Base-by-base conservation (phyloP, 2,888 invertebrate species). In the Leptogaster cylindrica region DNA sequence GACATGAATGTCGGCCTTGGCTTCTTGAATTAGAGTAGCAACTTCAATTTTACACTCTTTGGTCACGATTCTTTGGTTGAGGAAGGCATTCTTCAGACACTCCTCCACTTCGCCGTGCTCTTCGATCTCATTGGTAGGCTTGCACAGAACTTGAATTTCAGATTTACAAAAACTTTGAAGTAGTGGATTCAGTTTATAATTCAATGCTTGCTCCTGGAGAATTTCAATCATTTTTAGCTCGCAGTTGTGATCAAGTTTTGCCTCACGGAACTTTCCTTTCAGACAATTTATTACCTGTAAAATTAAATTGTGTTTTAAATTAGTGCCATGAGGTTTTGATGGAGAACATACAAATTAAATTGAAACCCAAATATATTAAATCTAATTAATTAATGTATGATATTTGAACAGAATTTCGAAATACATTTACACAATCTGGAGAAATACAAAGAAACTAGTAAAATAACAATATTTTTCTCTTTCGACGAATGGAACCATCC, bases 1-100 rank as follows among this genome's bases (percentile, higher is more conserved):
- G 1, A 94, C 92, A 73, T 97, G 93, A 70, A 99, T 95, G 79
- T 99, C 98, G 0, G 95, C 92, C 77, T 92, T 89, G 0, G 91
- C 89, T 78, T 93, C 92, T 75, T 93, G 92, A 71, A 97, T 92
- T 70, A 96, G 85, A 73, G 90, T 89, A 0, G 93, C 93, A 16
- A 98, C 89, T 83, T 96, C 95, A 70, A 89, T 83, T 46, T 89
- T 87, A 78, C 95, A 95, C 72, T 88, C 88, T 6, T 86, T 85
- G 28, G 89, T 89, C 70, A 88, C 87, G 63, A 93, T 89, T 76
- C 86, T 85, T 72, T 88, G 89, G 73, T 87, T 86, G 67, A 92
- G 83, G 66, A 93, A 87, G 10, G 91, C 89, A 73, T 88, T 87
- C 81, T 97, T 97, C 33, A 98, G 83, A 81, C 98, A 98, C 81